phyloP scores from a whole-genome alignment of 2,888 invertebrate genomes.

The Leptinotarsa peninsularis region DNA sequence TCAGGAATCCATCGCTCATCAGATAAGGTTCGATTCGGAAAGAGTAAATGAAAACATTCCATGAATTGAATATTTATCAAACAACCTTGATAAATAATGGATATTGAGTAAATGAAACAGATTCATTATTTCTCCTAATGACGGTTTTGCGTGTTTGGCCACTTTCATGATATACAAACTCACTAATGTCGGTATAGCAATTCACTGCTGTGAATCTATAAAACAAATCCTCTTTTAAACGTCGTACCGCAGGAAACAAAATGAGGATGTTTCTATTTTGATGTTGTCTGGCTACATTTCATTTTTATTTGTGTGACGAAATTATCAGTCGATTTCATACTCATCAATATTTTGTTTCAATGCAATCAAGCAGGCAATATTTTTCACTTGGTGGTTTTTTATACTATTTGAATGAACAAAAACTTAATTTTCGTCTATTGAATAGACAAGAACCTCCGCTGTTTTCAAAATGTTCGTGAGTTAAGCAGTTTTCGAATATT shows the following conservation, averaged over 20 bases:
- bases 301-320: not conserved
- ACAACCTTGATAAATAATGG: conserved; percentile 15
- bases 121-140: conserved; percentile 13
- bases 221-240: conserved; percentile 18
- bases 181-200: conserved; percentile 15
- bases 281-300: not conserved
- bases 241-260: conserved; percentile 2
- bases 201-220: conserved; percentile 17
- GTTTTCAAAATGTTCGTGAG: no score
- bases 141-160: not conserved
- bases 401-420: no score
- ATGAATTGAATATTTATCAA: conserved; percentile 16
- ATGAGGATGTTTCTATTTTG: not conserved
- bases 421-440: no score
- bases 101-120: conserved; percentile 20
- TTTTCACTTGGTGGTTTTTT: no score
- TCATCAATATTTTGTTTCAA: not conserved
- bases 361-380: no score
- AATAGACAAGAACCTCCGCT: no score
- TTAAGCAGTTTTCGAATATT: no score
- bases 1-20: not conserved
- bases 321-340: not conserved
- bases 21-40: conserved; percentile 2
- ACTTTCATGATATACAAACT: conserved; percentile 17
- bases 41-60: conserved; percentile 18